Conservation (phyloP, 2,113 vertebrate genomes). For the Daphoenositta chrysoptera region DNA sequence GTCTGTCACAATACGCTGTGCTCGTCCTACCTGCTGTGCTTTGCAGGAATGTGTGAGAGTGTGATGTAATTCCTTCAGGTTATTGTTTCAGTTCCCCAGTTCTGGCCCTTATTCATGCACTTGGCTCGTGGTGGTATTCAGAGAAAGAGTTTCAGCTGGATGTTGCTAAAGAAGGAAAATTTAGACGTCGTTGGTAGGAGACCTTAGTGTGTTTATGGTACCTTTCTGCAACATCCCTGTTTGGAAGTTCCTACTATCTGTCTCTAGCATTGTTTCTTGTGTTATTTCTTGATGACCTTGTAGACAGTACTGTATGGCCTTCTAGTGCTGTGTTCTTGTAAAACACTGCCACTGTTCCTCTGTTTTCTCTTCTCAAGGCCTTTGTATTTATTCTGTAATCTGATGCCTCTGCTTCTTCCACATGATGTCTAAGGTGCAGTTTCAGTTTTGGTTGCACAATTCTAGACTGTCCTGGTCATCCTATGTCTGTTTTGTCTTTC, state of each 20-base stretch:
- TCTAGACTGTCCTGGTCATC: background rate
- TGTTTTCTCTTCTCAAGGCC: background rate
- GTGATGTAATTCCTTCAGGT: background rate
- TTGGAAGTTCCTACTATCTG: background rate
- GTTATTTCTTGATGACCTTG: background rate
- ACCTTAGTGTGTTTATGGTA: background rate
- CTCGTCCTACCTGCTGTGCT: background rate
- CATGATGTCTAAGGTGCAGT: background rate
- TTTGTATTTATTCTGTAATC: background rate
- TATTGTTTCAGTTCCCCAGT: background rate
- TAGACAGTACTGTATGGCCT: background rate
- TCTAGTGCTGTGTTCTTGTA: background rate
- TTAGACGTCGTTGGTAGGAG: background rate
- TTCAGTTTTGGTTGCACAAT: background rate
- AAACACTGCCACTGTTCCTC: background rate
- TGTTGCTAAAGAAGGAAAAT: background rate
- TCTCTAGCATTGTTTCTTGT: background rate
- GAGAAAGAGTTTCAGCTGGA: background rate
- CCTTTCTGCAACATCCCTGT: background rate
- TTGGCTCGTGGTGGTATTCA: background rate
- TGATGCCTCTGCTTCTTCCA: background rate
- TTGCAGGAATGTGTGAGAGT: background rate
- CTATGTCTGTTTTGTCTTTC: background rate
- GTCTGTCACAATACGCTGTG: rapidly evolving
- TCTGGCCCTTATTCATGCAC: background rate